Conservation (phyloP, 2,888 invertebrate genomes). For the Aporophyla lueneburgensis region DNA sequence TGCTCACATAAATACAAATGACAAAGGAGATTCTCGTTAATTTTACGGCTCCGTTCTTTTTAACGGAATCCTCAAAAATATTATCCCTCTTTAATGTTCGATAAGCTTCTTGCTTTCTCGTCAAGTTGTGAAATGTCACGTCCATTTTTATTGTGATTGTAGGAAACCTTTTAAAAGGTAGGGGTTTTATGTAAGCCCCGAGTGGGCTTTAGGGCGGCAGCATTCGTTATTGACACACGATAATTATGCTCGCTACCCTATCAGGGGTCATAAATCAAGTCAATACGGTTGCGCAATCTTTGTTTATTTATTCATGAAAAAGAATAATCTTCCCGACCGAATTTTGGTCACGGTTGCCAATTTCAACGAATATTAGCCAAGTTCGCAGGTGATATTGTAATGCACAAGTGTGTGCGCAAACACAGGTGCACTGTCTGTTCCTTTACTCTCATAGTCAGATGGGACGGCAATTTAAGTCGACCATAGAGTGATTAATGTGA, state of each 20-base stretch:
- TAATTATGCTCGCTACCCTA: constrained; percentile 16
- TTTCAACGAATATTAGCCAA: background rate
- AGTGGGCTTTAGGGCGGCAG: background rate
- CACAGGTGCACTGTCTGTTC: background rate
- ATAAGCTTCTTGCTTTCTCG: constrained; percentile 46
- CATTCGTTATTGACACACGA: constrained; percentile 38
- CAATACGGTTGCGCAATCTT: constrained; percentile 23
- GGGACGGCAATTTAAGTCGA: too few relatives aligned
- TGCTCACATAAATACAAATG: constrained; percentile 46
- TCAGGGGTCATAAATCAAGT: constrained; percentile 27
- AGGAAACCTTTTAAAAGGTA: constrained; percentile 46
- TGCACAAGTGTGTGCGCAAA: background rate
- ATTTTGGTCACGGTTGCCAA: too few relatives aligned
- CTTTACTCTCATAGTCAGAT: background rate
- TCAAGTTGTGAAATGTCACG: constrained; percentile 57
- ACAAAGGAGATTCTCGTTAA: constrained; percentile 36
- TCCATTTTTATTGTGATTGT: constrained; percentile 57
- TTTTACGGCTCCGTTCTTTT: constrained; percentile 51
- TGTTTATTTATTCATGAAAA: constrained; percentile 16
- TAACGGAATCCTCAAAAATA: constrained; percentile 47
- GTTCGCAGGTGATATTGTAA: background rate
- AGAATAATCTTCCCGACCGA: background rate
- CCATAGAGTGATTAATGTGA: too few relatives aligned
- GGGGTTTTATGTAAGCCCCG: constrained; percentile 27
- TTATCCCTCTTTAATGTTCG: constrained; percentile 25